These are phyloP conservation scores for Orestias chungarensis DNA, from an alignment of 2,797 vertebrate genomes.

Conservation along the genomic window DNA sequence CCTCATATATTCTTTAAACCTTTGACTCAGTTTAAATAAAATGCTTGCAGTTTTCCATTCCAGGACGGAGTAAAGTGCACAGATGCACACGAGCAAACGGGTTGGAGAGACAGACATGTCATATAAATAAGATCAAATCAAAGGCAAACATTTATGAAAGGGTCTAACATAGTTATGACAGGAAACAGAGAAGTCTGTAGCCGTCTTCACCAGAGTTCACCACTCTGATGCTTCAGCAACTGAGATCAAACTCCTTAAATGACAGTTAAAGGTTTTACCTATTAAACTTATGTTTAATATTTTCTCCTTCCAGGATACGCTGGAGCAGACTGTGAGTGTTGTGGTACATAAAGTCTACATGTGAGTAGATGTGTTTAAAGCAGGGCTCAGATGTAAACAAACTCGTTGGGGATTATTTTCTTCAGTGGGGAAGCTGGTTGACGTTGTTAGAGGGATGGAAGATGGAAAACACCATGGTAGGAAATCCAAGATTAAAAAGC, in stretches of 20 bases:
- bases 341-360: background rate
- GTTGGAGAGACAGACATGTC: slow-evolving; percentile 16
- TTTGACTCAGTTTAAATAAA: slow-evolving; percentile 58
- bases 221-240: slow-evolving; percentile 13
- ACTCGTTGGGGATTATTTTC: no score
- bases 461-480: background rate
- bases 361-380: background rate
- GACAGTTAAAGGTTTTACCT: slow-evolving; percentile 21
- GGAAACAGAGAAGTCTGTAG: slow-evolving; percentile 23
- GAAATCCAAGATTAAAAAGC: background rate
- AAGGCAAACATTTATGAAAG: slow-evolving; percentile 43
- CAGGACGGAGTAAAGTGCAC: slow-evolving; percentile 39
- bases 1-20: slow-evolving; percentile 72
- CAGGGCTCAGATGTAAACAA: background rate
- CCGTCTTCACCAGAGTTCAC: slow-evolving; percentile 29
- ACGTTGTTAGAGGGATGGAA: background rate
- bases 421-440: no score
- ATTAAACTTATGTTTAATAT: slow-evolving; percentile 9
- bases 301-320: slow-evolving; percentile 15
- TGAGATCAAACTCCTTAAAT: slow-evolving; percentile 26
- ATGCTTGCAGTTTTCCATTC: slow-evolving; percentile 66
- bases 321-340: slow-evolving; percentile 10
- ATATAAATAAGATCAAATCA: slow-evolving; percentile 3
- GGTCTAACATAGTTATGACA: background rate
- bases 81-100: slow-evolving; percentile 49